phyloP scores from a whole-genome alignment of 2,113 vertebrate genomes.

The Diphyllodes magnificus region DNA sequence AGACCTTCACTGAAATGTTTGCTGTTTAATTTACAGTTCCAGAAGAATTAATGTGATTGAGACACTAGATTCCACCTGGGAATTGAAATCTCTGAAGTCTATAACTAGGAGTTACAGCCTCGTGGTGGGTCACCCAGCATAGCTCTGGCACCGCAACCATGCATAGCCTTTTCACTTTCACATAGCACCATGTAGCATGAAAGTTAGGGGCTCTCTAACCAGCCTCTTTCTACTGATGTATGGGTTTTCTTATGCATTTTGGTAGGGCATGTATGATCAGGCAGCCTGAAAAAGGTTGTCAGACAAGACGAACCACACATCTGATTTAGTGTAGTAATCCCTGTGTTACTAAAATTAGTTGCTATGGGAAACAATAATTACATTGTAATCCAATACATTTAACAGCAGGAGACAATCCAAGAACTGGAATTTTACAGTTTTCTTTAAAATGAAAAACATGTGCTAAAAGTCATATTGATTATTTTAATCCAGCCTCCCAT shows the following conservation, averaged over 20 bases:
- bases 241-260: not conserved
- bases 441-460: slow-evolving; percentile 9
- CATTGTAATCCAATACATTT: not conserved
- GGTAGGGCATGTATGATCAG: not conserved
- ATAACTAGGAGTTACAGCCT: not conserved
- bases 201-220: not conserved
- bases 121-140: accelerated
- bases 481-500: slow-evolving; percentile 42
- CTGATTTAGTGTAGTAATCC: not conserved
- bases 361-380: not conserved
- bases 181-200: too few relatives aligned
- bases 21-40: not conserved
- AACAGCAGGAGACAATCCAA: slow-evolving; percentile 1
- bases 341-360: not conserved
- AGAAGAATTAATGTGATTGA: not conserved
- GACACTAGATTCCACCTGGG: not conserved
- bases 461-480: slow-evolving; percentile 52
- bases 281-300: not conserved
- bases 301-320: not conserved
- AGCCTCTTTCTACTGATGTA: not conserved
- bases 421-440: slow-evolving; percentile 25
- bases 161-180: not conserved
- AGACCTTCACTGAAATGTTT: not conserved
- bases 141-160: not conserved
- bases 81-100: not conserved